Evolutionary conservation across 2,113 vertebrate species (phyloP), one percentile per base, ranked within the genome.

Genomic region (Psephotus haematonotus): DNA sequence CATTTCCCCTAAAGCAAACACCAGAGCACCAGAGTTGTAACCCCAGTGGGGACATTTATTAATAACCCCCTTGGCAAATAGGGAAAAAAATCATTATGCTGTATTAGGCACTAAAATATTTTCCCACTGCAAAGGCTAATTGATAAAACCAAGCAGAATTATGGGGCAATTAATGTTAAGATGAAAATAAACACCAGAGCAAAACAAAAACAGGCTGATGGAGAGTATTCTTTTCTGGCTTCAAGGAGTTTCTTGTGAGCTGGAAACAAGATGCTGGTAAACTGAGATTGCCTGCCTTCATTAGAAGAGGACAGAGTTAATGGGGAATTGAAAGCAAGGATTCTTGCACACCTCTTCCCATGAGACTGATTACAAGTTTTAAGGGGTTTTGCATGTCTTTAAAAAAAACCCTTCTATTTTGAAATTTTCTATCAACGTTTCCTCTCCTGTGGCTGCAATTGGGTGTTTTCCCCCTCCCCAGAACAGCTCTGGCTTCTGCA

Each of bases 1-100:
- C 97, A 96, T 97, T 97, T 98, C 97, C 97, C 97, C 97, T 98
- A 98, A 98, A 98, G 98, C 97, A 98, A 98, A 98, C 98, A 98
- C 94, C 91, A 97, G 97, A 98, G 97, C 97, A 97, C 96, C 93
- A 86, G 90, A 96, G 93, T 97, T 97, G 97, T 97, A 98, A 96
- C 97, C 97, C 97, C 98, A 97, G 95, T 94, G 95, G 98, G 97
- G 96, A 98, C 97, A 98, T 97, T 98, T 98, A 98, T 98, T 98
- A 98, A 98, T 98, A 98, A 98, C 96, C 96, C 97, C 97, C 94
- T 98, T 93, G 97, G 97, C 97, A 98, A 97, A 98, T 97, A 97
- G 95, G 97, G 96, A 97, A 93, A 96, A 98, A 98, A 98, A 98
- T 98, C 97, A 98, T 98, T 97, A 97, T 37, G 81, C 96, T 97